Evolutionary conservation across 1,140 invertebrate species (phyloP), one percentile per base, ranked within the genome.

Genomic region (Chlorops oryzae): DNA sequence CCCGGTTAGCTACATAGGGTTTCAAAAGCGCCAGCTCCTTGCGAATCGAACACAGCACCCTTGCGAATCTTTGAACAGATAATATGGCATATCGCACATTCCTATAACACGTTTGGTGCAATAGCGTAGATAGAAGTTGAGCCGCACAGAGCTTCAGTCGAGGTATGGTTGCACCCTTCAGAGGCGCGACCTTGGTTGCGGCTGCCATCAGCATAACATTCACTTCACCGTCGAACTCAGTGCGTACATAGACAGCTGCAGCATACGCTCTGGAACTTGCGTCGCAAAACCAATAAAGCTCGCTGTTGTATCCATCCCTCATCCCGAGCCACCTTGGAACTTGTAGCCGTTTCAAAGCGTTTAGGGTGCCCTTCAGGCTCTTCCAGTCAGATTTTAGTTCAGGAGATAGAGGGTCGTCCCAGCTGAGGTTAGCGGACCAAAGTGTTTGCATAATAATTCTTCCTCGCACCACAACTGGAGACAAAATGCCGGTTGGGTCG

Each of bases 91-190:
- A n/a, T n/a, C n/a, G n/a, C n/a, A n/a, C n/a, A n/a, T n/a, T n/a
- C n/a, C n/a, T n/a, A n/a, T n/a, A n/a, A n/a, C n/a, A n/a, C 7
- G 20, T 39, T 18, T 39, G 38, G 10, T n/a, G n/a, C n/a, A n/a
- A n/a, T n/a, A n/a, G n/a, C n/a, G n/a, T n/a, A n/a, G n/a, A n/a
- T n/a, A 34, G 9, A 34, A 77, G 40, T 2, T 64, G 38, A 10
- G 76, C 75, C 37, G 27, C 75, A 37, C 59, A 70, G 2, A 78
- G 54, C 60, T 78, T 76, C 25, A 78, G 51, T 38, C 69, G 23
- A 1, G 73, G 71, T 27, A 76, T 61, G 2, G 70, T 57, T 0
- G 65, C 50, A 15, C 45, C 47, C 52, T 71, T 67, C 2, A 70
- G n/a, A 6, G 74, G 74, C 10, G 73, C 55, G 6, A 75, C 68